Percentiles rank a stretch among this genome's conserved stretches.
These are phyloP conservation scores for Colossoma macropomum DNA, from an alignment of 2,113 vertebrate species.

Conservation along the genomic window DNA sequence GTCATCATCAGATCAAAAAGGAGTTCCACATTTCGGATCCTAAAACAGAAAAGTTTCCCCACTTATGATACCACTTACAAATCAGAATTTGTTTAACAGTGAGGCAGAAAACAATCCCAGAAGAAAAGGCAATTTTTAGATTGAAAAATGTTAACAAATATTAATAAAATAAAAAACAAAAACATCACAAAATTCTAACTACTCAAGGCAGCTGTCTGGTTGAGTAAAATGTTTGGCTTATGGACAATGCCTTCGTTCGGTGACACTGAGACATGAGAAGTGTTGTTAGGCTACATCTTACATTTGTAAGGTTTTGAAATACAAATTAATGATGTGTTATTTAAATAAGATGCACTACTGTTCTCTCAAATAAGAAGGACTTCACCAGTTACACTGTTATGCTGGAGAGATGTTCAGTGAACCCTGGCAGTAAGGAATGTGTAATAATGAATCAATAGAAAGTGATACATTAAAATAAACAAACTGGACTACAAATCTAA, in stretches of 20 bases:
- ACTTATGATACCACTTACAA: too few species aligned
- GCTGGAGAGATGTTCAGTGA: conserved; percentile 31
- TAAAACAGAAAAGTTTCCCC: too few species aligned
- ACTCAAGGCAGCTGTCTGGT: too few species aligned
- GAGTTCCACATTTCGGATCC: too few species aligned
- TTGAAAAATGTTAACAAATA: too few species aligned
- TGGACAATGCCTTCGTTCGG: not conserved
- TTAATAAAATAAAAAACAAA: too few species aligned
- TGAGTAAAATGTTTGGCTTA: not conserved
- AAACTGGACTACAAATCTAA: conserved; percentile 56
- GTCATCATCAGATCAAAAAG: too few species aligned
- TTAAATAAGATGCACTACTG: conserved; percentile 5
- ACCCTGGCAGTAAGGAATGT: conserved; percentile 24
- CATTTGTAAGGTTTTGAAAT: not conserved
- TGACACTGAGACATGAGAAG: too few species aligned
- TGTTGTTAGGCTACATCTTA: not conserved
- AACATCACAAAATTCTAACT: too few species aligned
- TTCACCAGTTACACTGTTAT: conserved; percentile 56
- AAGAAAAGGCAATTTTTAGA: too few species aligned
- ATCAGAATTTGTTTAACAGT: too few species aligned
- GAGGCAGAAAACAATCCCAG: too few species aligned
- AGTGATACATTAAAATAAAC: conserved; percentile 52
- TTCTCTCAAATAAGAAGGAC: conserved; percentile 56
- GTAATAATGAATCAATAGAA: conserved; percentile 58
- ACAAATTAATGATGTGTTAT: not conserved